Evolutionary conservation across 2,888 invertebrate genomes (phyloP).

Genomic region (Temnothorax rugatulus): DNA sequence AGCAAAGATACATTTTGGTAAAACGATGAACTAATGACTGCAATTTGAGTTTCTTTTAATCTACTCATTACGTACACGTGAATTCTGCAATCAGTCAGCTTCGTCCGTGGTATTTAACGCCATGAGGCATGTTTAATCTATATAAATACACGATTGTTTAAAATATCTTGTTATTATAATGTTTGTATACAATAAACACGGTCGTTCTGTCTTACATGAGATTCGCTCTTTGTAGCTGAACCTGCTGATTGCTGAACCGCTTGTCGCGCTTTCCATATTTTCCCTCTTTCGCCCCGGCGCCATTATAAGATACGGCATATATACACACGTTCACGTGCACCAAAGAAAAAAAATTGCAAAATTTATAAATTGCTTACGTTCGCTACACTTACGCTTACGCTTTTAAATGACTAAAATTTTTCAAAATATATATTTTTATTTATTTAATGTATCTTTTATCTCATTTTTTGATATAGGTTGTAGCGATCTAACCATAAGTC

Average conservation of each 20-base stretch:
- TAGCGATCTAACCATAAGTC: too few species aligned
- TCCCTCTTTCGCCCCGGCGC: not conserved
- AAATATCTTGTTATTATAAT: not conserved
- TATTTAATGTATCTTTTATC: too few species aligned
- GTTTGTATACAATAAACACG: not conserved
- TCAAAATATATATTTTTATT: too few species aligned
- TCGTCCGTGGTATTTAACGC: not conserved
- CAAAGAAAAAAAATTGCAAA: too few species aligned
- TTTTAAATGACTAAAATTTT: too few species aligned
- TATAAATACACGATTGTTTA: not conserved
- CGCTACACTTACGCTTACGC: too few species aligned
- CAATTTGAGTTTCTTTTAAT: slow-evolving; percentile 15
- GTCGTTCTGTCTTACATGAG: not conserved
- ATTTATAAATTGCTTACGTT: too few species aligned
- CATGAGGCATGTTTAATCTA: not conserved
- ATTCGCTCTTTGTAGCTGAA: not conserved
- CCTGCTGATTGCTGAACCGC: not conserved
- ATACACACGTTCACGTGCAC: too few species aligned
- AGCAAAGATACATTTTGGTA: slow-evolving; percentile 81
- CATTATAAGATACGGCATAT: too few species aligned
- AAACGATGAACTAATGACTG: slow-evolving; percentile 73
- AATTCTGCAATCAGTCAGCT: not conserved
- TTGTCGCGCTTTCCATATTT: not conserved
- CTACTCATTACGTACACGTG: slow-evolving; percentile 3
- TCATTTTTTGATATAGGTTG: too few species aligned